Evolutionary conservation across 2,113 vertebrate species (phyloP), one percentile per base, ranked within the genome.

Genomic region (Melanostigma gelatinosum): DNA sequence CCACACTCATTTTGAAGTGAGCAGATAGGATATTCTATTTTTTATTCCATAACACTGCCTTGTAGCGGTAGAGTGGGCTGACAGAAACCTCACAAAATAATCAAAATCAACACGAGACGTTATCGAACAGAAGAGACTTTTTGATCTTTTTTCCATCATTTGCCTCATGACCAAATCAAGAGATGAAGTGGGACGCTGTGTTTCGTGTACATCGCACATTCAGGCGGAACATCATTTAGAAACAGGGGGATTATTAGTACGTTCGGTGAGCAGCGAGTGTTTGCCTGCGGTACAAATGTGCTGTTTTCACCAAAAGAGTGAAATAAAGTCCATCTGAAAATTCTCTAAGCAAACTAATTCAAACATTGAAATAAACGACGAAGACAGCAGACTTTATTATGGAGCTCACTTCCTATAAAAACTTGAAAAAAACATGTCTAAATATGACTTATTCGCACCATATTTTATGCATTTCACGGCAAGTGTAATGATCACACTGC

Each of bases 1-100:
- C 93, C 90, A 93, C 91, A 87, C 86, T 83, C 52, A 46, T 82
- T 88, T 87, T 90, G 72, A 86, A 85, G 85, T 75, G 84, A 89
- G 89, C 85, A 84, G 75, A 89, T 78, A 79, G 76, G 66, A 86
- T 80, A 85, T 84, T 89, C 86, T 90, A 84, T 87, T 93, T 84
- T 74, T 85, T 72, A 76, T 80, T 67, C 79, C 72, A 50, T 75
- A 55, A 67, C 82, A 63, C 82, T 79, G 69, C 72, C 75, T 70
- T 77, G 78, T 62, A 84, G 88, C 83, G 72, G 58, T 63, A 72
- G 83, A 87, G 76, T 82, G 80, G 83, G 83, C 73, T 38, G 52
- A 58, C 36, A 76, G 79, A 69, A 69, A 81, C 54, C 61, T 76
- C 48, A 76, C 64, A 79, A 89, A 85, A 86, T 66, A 81, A 78